These are phyloP conservation scores for Gouania willdenowi DNA, from an alignment of 2,797 vertebrate genomes.

Conservation along the genomic window DNA sequence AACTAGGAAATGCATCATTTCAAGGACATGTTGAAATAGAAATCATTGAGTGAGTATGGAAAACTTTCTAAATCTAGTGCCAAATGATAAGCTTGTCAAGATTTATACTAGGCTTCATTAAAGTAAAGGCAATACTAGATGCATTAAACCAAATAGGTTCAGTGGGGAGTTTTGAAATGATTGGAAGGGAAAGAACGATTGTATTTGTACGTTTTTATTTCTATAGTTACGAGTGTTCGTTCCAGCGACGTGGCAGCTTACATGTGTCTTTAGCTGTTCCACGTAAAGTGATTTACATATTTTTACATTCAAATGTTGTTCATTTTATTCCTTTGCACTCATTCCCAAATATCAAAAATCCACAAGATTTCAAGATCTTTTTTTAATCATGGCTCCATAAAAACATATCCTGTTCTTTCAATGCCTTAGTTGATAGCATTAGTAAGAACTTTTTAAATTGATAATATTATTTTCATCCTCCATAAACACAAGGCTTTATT, in stretches of 20 bases:
- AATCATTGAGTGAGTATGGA: not conserved
- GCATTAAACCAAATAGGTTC: too few relatives aligned
- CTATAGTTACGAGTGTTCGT: too few relatives aligned
- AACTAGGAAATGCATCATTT: not conserved
- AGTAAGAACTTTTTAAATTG: not conserved
- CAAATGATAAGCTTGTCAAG: not conserved
- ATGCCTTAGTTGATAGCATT: not conserved
- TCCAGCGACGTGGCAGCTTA: too few relatives aligned
- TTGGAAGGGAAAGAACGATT: not conserved
- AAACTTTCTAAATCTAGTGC: not conserved
- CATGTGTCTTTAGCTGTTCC: too few relatives aligned
- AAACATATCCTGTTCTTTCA: too few relatives aligned
- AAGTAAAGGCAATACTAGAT: not conserved
- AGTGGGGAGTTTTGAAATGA: too few relatives aligned
- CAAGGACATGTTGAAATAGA: not conserved
- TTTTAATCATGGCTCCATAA: not conserved
- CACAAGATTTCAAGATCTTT: too few relatives aligned
- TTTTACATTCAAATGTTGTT: too few relatives aligned
- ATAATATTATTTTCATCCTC: not conserved
- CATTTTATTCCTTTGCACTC: too few relatives aligned
- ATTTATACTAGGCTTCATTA: not conserved
- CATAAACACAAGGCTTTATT: constrained; percentile 15
- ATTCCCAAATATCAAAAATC: too few relatives aligned
- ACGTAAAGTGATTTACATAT: not conserved
- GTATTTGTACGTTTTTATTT: too few relatives aligned